Evolutionary conservation across 2,113 vertebrate genomes (phyloP).

Genomic region (Ctenodactylus gundi): DNA sequence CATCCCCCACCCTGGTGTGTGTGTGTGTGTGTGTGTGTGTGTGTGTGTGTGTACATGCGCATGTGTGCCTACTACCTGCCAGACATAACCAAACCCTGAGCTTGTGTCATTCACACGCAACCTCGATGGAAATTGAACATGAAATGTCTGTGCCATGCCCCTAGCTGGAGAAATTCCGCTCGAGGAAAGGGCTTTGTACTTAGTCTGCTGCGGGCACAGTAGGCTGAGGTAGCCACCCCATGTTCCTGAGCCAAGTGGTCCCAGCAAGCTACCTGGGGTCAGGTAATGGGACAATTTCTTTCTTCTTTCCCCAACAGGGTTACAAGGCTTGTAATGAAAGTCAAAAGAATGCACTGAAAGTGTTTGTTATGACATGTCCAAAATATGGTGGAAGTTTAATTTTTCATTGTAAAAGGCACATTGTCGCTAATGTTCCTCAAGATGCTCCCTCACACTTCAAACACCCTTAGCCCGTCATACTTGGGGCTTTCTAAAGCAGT

Average conservation of each 20-base stretch:
- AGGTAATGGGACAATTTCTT: too few relatives aligned
- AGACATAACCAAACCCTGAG: too few relatives aligned
- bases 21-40: too few relatives aligned
- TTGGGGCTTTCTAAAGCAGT: too few relatives aligned
- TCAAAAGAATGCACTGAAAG: background rate
- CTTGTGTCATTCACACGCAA: background rate
- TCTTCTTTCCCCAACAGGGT: background rate
- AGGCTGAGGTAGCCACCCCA: background rate
- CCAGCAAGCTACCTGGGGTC: background rate
- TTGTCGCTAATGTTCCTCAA: too few relatives aligned
- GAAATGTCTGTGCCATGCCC: background rate
- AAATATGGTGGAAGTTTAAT: too few relatives aligned
- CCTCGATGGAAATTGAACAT: background rate
- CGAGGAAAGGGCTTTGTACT: background rate
- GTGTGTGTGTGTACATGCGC: too few relatives aligned
- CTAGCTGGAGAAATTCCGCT: too few relatives aligned
- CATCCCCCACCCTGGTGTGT: fast-evolving
- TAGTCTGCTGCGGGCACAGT: background rate
- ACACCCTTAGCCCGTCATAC: too few relatives aligned
- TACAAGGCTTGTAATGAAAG: background rate
- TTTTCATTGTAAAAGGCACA: too few relatives aligned
- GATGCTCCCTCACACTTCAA: too few relatives aligned
- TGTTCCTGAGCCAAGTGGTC: background rate
- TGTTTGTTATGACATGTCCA: background rate
- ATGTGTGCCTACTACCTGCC: background rate